Evolutionary conservation across 2,113 vertebrate species (phyloP).

Genomic region (Leucoraja erinaceus): DNA sequence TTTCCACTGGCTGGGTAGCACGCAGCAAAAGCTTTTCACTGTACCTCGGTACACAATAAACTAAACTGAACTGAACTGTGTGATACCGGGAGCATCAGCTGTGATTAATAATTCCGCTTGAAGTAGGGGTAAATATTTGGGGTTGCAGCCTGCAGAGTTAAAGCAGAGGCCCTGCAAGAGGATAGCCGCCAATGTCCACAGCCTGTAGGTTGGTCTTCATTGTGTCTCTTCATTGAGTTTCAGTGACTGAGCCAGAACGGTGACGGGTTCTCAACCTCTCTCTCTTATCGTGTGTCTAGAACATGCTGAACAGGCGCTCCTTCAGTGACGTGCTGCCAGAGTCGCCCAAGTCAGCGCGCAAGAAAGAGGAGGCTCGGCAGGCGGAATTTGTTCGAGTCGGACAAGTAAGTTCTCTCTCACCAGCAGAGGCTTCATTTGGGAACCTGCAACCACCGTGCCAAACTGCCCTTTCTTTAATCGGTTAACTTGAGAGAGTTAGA

Average conservation of each 20-base stretch:
- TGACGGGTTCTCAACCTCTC: not conserved
- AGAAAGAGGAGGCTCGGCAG: slow-evolving; percentile 95
- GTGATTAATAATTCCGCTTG: not conserved
- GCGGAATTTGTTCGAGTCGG: slow-evolving; percentile 93
- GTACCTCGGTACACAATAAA: too few relatives aligned
- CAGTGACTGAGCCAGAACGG: not conserved
- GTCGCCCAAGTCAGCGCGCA: slow-evolving; percentile 89
- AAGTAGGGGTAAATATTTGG: slow-evolving; percentile 33
- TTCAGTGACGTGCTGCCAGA: slow-evolving; percentile 95
- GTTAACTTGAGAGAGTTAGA: not conserved
- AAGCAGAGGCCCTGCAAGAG: not conserved
- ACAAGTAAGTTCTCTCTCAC: slow-evolving; percentile 63
- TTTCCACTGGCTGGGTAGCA: too few relatives aligned
- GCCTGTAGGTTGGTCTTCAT: not conserved
- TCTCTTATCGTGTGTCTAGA: slow-evolving; percentile 58
- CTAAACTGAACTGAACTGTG: too few relatives aligned
- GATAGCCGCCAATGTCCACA: not conserved
- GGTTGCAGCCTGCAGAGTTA: not conserved
- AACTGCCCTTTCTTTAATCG: not conserved
- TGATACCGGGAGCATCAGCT: not conserved
- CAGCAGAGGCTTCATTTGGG: not conserved
- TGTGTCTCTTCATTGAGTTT: not conserved
- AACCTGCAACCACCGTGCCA: not conserved
- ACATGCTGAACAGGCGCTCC: slow-evolving; percentile 93
- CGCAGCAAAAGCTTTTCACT: too few relatives aligned